Evolutionary conservation across 2,888 invertebrate genomes (phyloP), one percentile per base, ranked within the genome.

Genomic region (Liodrosophila aerea): DNA sequence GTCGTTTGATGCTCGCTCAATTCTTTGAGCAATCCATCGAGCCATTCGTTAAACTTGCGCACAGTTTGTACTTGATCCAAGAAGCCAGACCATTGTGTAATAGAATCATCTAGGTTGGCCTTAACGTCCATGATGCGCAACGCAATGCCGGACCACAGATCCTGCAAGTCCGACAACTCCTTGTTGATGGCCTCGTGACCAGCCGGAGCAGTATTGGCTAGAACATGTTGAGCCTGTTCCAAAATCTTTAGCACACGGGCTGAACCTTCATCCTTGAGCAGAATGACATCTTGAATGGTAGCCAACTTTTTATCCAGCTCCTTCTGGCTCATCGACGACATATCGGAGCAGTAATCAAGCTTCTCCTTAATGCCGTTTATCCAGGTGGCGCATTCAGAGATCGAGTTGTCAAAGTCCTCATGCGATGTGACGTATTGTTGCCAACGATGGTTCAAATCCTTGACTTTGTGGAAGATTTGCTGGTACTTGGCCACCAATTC

Each of bases 201-300:
- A 30, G 93, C 91, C 1, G 96, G 95, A 0, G 97, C 96, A 0
- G 98, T 98, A 85, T 97, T 98, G 0, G 96, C 96, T 81, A 98
- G 91, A 0, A 98, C 96, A 73, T 93, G 94, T 90, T 98, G 98
- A 0, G 97, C 97, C 73, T 96, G 90, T 84, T 98, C 98, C n/a
- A 97, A 95, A 36, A 96, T 93, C 45, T 93, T 93, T 87, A 98
- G 97, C 27, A 97, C 95, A 89, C 95, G 95, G 0, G 94, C 93
- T 78, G 96, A 97, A 2, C 98, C 98, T 91, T 97, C 97, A 77
- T 98, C 98, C 90, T 98, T 98, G 63, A 95, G 94, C n/a, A 97
- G 90, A 41, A 97, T 91, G 41, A 98, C 91, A 87, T 97, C 97
- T 91, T 98, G 95, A 69, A 95, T 95, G 9, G 94, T 93, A 57